A percentile compares a stretch with the other conserved stretches of the same genome.
These are phyloP conservation scores for Mus caroli DNA, from an alignment of 2,797 vertebrate species.

Conservation along the genomic window DNA sequence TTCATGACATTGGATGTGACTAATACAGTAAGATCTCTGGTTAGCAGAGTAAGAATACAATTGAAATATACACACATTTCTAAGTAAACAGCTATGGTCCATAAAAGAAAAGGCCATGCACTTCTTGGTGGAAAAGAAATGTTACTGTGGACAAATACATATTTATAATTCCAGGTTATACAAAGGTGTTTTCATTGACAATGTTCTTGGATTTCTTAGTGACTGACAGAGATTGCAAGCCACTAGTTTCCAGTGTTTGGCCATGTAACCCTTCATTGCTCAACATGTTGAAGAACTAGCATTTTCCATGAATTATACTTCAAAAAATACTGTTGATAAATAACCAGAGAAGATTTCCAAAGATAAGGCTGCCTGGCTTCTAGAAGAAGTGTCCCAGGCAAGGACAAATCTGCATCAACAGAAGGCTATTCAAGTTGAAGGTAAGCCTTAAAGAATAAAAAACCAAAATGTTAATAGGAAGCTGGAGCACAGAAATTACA, in stretches of 20 bases:
- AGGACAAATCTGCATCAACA: background rate
- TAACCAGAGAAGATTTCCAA: constrained; percentile 23
- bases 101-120: background rate
- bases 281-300: background rate
- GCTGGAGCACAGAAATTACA: constrained; percentile 39
- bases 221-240: background rate
- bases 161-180: constrained; percentile 11
- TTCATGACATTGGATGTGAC: constrained; percentile 56
- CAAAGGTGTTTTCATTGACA: background rate
- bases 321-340: constrained; percentile 26
- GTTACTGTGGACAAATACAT: background rate
- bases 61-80: background rate
- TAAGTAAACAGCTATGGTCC: background rate
- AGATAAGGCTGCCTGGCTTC: background rate
- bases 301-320: constrained; percentile 44
- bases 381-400: background rate
- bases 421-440: background rate
- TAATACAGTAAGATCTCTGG: constrained; percentile 43
- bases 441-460: background rate
- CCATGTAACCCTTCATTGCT: background rate
- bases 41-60: constrained; percentile 44
- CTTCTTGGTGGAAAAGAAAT: constrained; percentile 12
- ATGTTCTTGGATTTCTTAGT: constrained; percentile 24
- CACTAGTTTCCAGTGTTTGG: background rate
- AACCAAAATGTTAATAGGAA: background rate